A percentile compares a stretch with the other conserved stretches of the same genome.
These are phyloP conservation scores for Raphicerus campestris DNA, from an alignment of 2,113 vertebrate genomes.

Conservation along the genomic window DNA sequence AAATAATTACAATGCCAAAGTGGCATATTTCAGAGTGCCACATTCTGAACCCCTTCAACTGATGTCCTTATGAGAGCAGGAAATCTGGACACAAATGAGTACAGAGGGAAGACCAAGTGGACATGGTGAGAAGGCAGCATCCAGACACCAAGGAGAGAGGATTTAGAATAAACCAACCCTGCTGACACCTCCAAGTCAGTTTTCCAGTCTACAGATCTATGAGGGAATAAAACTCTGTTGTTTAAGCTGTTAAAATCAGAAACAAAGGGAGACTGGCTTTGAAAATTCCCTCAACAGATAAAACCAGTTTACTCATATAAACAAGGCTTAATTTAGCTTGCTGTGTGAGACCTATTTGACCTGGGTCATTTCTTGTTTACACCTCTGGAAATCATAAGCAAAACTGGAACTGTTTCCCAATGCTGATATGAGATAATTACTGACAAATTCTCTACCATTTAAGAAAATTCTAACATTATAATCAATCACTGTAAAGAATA, in stretches of 20 bases:
- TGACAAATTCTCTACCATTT: neutral
- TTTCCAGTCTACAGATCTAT: neutral
- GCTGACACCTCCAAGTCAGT: neutral
- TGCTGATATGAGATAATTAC: neutral
- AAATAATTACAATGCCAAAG: neutral
- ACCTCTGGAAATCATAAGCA: neutral
- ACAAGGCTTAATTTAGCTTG: neutral
- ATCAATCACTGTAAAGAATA: neutral
- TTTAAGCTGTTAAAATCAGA: neutral
- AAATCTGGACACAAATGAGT: neutral
- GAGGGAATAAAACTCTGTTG: neutral
- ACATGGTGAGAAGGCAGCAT: neutral
- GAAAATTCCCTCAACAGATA: neutral
- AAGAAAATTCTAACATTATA: neutral
- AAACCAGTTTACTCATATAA: neutral
- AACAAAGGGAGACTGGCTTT: neutral
- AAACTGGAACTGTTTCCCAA: neutral
- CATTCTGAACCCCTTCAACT: neutral
- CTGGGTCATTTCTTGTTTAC: neutral
- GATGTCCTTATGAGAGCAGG: neutral
- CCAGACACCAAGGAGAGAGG: neutral
- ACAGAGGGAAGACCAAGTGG: neutral
- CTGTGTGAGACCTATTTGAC: neutral
- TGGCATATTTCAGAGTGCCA: neutral
- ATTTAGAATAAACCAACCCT: neutral